Percentiles rank a stretch among this genome's conserved stretches.
These are phyloP conservation scores for Mesorhabditis spiculigera DNA, from an alignment of 2,888 invertebrate genomes.

Conservation along the genomic window DNA sequence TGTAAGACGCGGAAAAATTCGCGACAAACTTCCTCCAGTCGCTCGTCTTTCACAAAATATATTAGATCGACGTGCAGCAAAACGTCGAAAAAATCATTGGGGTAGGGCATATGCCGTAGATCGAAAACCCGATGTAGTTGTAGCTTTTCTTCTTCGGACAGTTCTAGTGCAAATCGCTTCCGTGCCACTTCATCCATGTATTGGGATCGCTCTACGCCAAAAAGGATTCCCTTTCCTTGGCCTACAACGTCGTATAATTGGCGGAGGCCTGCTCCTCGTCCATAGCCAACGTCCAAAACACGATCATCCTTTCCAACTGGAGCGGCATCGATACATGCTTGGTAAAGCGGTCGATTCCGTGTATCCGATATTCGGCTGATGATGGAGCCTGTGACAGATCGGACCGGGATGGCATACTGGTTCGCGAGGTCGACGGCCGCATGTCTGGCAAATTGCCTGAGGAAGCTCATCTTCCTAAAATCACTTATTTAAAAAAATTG, in stretches of 20 bases:
- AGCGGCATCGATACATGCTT: slow-evolving; percentile 28
- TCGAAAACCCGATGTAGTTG: slow-evolving; percentile 39
- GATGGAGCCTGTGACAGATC: slow-evolving; percentile 30
- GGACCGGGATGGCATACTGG: slow-evolving; percentile 29
- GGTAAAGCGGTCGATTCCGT: slow-evolving; percentile 24
- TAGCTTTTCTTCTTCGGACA: slow-evolving; percentile 33
- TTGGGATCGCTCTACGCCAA: slow-evolving; percentile 47
- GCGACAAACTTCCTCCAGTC: slow-evolving; percentile 35
- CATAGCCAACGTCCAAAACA: slow-evolving; percentile 50
- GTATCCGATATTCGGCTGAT: slow-evolving; percentile 24
- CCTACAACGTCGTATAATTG: slow-evolving; percentile 27
- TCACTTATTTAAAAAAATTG: too few relatives aligned
- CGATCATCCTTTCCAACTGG: slow-evolving; percentile 23
- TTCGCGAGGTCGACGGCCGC: neutral
- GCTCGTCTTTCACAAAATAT: slow-evolving; percentile 43
- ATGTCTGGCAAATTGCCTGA: neutral
- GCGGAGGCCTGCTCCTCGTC: slow-evolving; percentile 44
- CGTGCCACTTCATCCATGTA: slow-evolving; percentile 42
- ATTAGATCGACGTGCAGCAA: slow-evolving; percentile 53
- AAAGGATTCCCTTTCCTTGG: slow-evolving; percentile 31
- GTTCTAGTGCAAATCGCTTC: slow-evolving; percentile 41
- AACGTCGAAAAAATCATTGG: slow-evolving; percentile 45
- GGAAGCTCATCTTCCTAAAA: neutral
- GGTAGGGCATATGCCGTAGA: slow-evolving; percentile 47
- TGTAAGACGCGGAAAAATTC: slow-evolving; percentile 44